Evolutionary conservation across 1,140 invertebrate genomes (phyloP).

Genomic region (Radopholus similis): DNA sequence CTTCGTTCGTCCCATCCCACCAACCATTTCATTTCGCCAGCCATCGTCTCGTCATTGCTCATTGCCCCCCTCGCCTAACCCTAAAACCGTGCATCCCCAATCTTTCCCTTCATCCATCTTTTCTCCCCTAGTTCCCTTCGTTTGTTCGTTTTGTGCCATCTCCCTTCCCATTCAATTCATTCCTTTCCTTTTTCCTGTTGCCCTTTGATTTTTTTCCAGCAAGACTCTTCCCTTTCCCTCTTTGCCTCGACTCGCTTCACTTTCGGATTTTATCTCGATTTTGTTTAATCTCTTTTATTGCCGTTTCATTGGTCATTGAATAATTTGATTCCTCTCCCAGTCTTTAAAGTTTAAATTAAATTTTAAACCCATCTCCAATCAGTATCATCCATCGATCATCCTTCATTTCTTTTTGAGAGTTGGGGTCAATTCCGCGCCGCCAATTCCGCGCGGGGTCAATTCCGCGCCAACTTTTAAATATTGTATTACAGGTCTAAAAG

Average conservation of each 20-base stretch:
- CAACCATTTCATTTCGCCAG: too few relatives aligned
- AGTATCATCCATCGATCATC: too few relatives aligned
- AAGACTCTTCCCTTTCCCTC: background rate
- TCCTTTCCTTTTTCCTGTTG: conserved; percentile 2
- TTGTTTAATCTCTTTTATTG: background rate
- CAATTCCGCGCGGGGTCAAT: too few relatives aligned
- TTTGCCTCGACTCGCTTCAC: too few relatives aligned
- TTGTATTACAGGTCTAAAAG: too few relatives aligned
- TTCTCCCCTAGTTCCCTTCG: background rate
- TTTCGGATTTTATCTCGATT: too few relatives aligned
- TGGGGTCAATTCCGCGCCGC: too few relatives aligned
- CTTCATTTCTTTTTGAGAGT: too few relatives aligned
- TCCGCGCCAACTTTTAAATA: too few relatives aligned
- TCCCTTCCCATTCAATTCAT: conserved; percentile 11
- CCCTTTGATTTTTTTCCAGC: background rate
- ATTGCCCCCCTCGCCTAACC: background rate
- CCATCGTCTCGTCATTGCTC: background rate
- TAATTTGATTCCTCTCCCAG: too few relatives aligned
- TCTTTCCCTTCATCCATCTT: conserved; percentile 6
- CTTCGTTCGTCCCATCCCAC: background rate
- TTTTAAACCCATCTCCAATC: too few relatives aligned
- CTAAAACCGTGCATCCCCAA: background rate
- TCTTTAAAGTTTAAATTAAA: too few relatives aligned
- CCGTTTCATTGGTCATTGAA: background rate
- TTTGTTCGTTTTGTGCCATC: background rate